Evolutionary conservation across 1,140 invertebrate species (phyloP).

Genomic region (Drosophila tropicalis): DNA sequence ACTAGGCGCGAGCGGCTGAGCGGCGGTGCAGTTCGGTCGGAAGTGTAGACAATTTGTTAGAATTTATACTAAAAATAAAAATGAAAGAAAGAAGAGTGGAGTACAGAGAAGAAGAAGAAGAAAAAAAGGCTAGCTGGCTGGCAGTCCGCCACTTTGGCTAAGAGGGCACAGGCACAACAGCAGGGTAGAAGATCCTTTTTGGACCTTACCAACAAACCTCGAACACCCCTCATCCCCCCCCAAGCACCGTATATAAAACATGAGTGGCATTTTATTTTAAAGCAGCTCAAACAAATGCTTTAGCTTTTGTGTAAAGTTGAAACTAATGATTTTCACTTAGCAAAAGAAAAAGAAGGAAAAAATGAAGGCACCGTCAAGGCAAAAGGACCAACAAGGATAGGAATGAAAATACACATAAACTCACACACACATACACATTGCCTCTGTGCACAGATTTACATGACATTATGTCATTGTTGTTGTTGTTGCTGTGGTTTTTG

Average conservation of each 20-base stretch:
- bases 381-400: conserved; percentile 3
- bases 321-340: conserved; percentile 79
- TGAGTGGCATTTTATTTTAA: conserved; percentile 77
- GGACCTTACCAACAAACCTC: neutral
- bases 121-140: neutral
- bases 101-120: neutral
- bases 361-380: conserved; percentile 4
- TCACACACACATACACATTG: conserved; percentile 13
- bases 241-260: conserved; percentile 57
- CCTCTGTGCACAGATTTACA: conserved; percentile 72
- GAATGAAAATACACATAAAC: neutral
- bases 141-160: conserved; percentile 10
- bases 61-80: conserved; percentile 74
- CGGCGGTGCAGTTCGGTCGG: conserved; percentile 55
- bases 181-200: conserved; percentile 3
- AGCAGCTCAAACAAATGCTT: conserved; percentile 74
- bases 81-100: neutral
- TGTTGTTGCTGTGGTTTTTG: neutral
- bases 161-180: conserved; percentile 1
- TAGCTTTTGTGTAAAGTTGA: conserved; percentile 71
- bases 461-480: conserved; percentile 76
- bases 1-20: conserved; percentile 1
- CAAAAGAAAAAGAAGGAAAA: conserved; percentile 11
- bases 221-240: too few species aligned
- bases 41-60: conserved; percentile 81